Conservation (phyloP, 2,888 invertebrate genomes). For the Aphodius sticticus region DNA sequence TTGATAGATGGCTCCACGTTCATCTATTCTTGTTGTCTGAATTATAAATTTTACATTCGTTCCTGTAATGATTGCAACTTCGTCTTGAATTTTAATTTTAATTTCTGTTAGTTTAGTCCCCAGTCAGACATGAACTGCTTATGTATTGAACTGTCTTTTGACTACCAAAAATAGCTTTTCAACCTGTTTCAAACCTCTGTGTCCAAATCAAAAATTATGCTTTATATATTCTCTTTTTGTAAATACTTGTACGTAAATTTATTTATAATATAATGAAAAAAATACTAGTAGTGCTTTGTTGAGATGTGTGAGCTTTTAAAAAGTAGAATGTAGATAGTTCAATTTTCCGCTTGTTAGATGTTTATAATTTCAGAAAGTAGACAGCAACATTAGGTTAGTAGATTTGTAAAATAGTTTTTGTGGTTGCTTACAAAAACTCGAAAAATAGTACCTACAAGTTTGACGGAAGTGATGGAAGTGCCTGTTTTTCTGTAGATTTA, state of each 20-base stretch:
- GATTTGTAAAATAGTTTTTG: background rate
- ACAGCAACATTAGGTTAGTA: background rate
- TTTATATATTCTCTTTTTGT: background rate
- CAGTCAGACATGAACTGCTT: background rate
- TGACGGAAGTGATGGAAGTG: background rate
- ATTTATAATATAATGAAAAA: slow-evolving; percentile 1
- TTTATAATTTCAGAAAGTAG: background rate
- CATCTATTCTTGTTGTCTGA: too few species aligned
- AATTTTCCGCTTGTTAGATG: background rate
- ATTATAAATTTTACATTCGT: too few species aligned
- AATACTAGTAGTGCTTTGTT: background rate
- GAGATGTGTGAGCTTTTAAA: background rate
- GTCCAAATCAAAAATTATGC: background rate
- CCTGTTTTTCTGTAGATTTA: background rate
- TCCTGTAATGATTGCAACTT: too few species aligned
- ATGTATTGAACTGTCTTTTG: background rate
- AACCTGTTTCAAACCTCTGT: background rate
- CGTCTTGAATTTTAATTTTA: too few species aligned
- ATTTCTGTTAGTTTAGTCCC: background rate
- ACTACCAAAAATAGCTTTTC: background rate
- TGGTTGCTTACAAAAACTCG: too few species aligned
- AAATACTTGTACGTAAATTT: background rate
- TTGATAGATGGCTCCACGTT: too few species aligned
- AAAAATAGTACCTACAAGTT: background rate
- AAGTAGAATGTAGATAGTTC: background rate